Conservation (phyloP, 2,113 vertebrate genomes). For the Callithrix jacchus region DNA sequence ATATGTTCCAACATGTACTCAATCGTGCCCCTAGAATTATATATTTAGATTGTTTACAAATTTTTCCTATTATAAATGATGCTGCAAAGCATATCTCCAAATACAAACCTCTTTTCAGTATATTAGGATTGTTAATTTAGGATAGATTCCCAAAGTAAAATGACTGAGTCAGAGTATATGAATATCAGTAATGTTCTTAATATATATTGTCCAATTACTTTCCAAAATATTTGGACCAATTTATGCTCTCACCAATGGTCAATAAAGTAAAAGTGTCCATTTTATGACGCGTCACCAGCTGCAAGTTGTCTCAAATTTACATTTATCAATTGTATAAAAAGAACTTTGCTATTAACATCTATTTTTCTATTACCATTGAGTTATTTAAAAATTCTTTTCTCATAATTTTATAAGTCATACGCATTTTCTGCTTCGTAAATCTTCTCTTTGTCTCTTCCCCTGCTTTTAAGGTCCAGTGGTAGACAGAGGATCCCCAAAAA, state of each 20-base stretch:
- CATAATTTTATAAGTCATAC: conserved; percentile 1
- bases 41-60: not conserved
- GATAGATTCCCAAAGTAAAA: conserved; percentile 11
- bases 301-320: not conserved
- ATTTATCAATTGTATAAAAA: not conserved
- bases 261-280: conserved; percentile 32
- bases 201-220: not conserved
- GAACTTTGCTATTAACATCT: not conserved
- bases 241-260: not conserved
- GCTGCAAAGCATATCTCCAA: not conserved
- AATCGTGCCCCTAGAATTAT: not conserved
- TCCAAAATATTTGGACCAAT: conserved; percentile 23
- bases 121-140: conserved; percentile 1
- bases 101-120: not conserved
- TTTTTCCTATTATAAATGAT: conserved; percentile 5
- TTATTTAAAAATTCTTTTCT: not conserved
- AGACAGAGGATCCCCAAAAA: not conserved
- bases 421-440: not conserved
- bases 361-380: not conserved
- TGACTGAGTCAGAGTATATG: not conserved
- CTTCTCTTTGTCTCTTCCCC: not conserved
- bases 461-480: not conserved
- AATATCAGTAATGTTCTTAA: not conserved
- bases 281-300: not conserved
- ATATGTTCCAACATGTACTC: not conserved